These are phyloP conservation scores for Stenotaenia linearis DNA, from an alignment of 2,888 invertebrate genomes.

Conservation along the genomic window DNA sequence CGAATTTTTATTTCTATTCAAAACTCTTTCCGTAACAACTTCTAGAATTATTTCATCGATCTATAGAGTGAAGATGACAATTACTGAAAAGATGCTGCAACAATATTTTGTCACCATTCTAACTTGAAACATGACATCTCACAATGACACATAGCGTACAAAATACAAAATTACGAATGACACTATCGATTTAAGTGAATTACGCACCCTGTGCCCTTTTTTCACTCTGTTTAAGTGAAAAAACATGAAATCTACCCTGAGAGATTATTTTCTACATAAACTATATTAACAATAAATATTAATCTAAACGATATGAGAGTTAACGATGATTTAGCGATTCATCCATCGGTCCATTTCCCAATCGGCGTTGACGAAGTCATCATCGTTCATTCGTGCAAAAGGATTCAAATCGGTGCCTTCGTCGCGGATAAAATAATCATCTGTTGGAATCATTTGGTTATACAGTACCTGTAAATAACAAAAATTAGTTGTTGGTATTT, in stretches of 20 bases:
- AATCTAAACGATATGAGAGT: neutral
- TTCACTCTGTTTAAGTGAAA: neutral
- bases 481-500: neutral
- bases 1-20: neutral
- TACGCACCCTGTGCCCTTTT: neutral
- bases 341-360: conserved; percentile 64
- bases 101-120: neutral
- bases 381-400: conserved; percentile 48
- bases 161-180: neutral
- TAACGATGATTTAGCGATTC: conserved; percentile 53
- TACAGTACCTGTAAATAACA: neutral
- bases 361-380: conserved; percentile 54
- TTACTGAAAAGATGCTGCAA: neutral
- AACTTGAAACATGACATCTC: neutral
- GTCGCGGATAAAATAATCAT: conserved; percentile 42
- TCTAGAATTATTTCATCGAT: neutral
- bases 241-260: neutral
- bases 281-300: neutral
- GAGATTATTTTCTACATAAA: neutral
- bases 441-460: conserved; percentile 40
- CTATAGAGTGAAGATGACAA: neutral
- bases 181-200: neutral
- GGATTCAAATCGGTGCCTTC: neutral
- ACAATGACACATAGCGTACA: neutral
- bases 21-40: neutral